Base-by-base conservation (phyloP, 2,888 invertebrate species). In the Lutraria lutraria region DNA sequence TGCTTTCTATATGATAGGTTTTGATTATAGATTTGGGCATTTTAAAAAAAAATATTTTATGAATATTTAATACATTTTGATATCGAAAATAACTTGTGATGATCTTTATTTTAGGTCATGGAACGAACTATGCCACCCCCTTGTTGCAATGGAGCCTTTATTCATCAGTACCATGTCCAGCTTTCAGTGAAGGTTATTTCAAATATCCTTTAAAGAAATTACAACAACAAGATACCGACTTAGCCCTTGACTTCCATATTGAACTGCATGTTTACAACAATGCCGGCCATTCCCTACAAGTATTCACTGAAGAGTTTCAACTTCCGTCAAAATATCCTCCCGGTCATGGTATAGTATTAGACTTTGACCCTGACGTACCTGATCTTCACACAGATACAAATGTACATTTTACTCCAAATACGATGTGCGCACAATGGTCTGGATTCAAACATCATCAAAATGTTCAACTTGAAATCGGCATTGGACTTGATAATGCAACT, bases 241-340 rank as follows among this genome's bases (percentile, higher is more conserved):
- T 82, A 21, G 85, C 86, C 0, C n/a, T 85, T 0, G 25, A 52
- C 10, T 92, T 89, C 56, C 84, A 84, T 53, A 54, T 90, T 29
- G 81, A 85, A 29, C 54, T 93, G 15, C 83, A 92, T 86, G 85
- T 89, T 12, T 93, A 89, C 56, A 93, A 93, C 83, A 88, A 87
- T 56, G 93, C 92, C 19, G 93, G 93, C 1, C 93, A 92, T 87
- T 87, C 81, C 53, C 89, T 90, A 15, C 83, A 79, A 19, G 85
- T 91, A 8, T 76, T 53, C 25, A 89, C 90, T 6, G 56, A 85
- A 16, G 19, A 83, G 13, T 90, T 93, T 60, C 52, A 60, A 1
- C 52, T 93, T 72, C 91, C 93, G 6, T 92, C 92, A 0, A 72
- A 76, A 6, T 86, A 90, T 83, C 89, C 89, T n/a, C 92, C 93